These are phyloP conservation scores for Pionites leucogaster DNA, from an alignment of 2,113 vertebrate genomes.

Conservation along the genomic window DNA sequence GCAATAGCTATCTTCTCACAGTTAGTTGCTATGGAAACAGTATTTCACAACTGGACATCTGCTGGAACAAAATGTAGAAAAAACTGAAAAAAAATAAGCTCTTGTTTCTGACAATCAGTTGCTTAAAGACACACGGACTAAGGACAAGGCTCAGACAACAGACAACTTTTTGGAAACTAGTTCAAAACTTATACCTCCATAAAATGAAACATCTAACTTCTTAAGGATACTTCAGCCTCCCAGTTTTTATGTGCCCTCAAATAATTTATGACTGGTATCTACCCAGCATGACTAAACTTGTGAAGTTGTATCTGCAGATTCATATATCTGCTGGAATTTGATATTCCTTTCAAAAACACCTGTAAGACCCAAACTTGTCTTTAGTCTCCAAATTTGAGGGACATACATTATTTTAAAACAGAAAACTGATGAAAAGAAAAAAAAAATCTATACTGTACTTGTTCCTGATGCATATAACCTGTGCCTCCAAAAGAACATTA, in stretches of 20 bases:
- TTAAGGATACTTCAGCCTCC: background rate
- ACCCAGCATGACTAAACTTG: background rate
- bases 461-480: background rate
- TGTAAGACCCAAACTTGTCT: background rate
- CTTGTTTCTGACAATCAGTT: background rate
- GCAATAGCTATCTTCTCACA: background rate
- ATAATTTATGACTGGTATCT: background rate
- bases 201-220: background rate
- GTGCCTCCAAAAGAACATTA: background rate
- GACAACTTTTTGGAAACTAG: background rate
- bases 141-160: background rate
- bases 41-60: conserved; percentile 2
- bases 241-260: background rate
- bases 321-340: background rate
- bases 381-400: background rate
- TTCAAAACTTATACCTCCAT: background rate
- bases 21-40: conserved; percentile 42
- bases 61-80: background rate
- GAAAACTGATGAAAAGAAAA: background rate
- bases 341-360: background rate
- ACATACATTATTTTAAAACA: background rate
- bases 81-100: background rate
- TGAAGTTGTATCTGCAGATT: background rate
- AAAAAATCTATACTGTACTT: background rate
- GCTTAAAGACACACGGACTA: background rate